Conservation (phyloP, 2,113 vertebrate genomes). For the Acinonyx jubatus region DNA sequence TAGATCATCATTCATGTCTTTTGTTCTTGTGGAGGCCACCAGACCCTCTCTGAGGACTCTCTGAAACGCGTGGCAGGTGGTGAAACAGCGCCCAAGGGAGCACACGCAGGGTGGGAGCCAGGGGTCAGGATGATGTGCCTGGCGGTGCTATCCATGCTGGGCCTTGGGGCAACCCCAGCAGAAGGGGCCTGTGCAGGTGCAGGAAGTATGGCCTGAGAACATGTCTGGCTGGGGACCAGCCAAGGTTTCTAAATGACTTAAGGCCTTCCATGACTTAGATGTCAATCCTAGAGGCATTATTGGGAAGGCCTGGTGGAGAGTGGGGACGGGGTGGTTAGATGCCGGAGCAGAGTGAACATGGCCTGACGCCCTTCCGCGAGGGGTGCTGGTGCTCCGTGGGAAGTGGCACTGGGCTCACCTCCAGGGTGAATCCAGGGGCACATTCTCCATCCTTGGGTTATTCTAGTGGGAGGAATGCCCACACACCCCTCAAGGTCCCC, state of each 20-base stretch:
- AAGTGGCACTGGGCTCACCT: background rate
- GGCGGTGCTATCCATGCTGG: background rate
- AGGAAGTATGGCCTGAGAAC: background rate
- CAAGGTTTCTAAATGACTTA: background rate
- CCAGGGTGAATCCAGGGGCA: background rate
- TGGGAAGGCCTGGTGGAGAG: background rate
- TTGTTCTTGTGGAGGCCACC: background rate
- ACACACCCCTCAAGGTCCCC: background rate
- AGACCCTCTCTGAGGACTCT: background rate
- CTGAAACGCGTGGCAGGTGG: too few species aligned
- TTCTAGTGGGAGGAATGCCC: background rate
- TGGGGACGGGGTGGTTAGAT: too few species aligned
- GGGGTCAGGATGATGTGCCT: background rate
- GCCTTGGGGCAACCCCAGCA: background rate
- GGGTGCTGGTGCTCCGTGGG: background rate
- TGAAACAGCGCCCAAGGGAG: background rate
- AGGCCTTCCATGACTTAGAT: background rate
- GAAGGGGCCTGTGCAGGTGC: background rate
- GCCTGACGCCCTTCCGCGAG: accelerated
- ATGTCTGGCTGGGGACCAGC: background rate
- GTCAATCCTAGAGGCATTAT: background rate
- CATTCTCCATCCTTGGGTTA: background rate
- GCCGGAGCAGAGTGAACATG: background rate
- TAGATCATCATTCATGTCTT: background rate
- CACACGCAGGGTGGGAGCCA: background rate